These are phyloP conservation scores for Mnemiopsis leidyi DNA, from an alignment of 37 sponge, comb jelly and placozoan genomes.

Conservation along the genomic window DNA sequence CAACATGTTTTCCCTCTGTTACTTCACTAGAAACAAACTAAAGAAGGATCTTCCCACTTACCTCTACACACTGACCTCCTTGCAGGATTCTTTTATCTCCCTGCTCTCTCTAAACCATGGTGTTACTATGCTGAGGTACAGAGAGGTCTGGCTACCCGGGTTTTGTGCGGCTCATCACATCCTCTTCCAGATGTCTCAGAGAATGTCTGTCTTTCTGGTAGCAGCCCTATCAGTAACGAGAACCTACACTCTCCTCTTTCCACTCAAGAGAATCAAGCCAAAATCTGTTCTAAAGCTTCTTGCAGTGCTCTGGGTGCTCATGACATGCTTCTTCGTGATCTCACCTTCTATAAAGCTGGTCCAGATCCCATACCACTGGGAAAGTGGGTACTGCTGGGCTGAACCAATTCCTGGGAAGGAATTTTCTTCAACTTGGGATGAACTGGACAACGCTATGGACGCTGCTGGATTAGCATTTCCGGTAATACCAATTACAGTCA, in stretches of 20 bases:
- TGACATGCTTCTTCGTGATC: background rate
- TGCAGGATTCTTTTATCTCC: background rate
- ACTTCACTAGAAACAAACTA: background rate
- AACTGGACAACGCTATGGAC: background rate
- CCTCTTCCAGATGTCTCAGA: conserved; percentile 23
- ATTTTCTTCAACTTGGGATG: background rate
- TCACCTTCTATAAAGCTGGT: background rate
- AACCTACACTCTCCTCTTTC: background rate
- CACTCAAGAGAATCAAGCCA: background rate
- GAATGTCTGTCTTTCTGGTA: background rate
- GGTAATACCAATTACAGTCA: background rate
- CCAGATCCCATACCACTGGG: background rate
- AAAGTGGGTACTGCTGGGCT: conserved; percentile 11
- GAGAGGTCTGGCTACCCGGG: background rate
- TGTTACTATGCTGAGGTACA: background rate
- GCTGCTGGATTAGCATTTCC: background rate
- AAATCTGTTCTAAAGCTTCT: background rate
- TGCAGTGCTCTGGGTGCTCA: background rate
- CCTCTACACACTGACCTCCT: background rate
- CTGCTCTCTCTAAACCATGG: background rate
- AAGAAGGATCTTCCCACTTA: background rate
- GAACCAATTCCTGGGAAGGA: background rate
- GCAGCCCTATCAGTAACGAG: background rate
- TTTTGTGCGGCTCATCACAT: background rate
- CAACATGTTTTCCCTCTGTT: background rate